Base-by-base conservation (phyloP, 2,888 invertebrate genomes). In the Agrotis clavis region DNA sequence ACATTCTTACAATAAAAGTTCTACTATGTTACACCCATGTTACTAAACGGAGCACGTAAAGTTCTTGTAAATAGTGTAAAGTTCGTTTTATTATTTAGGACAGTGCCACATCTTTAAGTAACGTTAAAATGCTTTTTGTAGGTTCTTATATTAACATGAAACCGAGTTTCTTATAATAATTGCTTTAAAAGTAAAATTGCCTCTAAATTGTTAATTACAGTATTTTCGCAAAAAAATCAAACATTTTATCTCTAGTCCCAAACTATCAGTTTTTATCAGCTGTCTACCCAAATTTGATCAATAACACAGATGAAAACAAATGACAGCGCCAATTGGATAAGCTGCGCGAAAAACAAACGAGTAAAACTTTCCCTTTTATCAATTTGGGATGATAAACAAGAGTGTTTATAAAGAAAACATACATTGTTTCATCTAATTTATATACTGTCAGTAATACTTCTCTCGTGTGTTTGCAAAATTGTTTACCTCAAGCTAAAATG, bases 351-450 rank as follows among this genome's bases (percentile, higher is more conserved):
- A 70, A 64, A 77, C 71, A 76, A 51, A 61, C 78, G 60, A 71
- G 60, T 25, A 51, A 65, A 62, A 66, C 45, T 69, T 59, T 71
- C 21, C 56, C 62, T 61, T 68, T 79, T 71, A 70, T 66, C 67
- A 74, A 70, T 67, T 70, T 61, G 60, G 45, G 67, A 67, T 64
- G 61, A 83, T 51, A 60, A 79, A 79, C 56, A 79, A 54, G 60
- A 53, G 51, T 71, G 56, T 67, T 71, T 69, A 67, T 67, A 74
- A 69, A 74, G 61, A 68, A 79, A 75, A 73, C 66, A 68, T 13
- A 73, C 57, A 73, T 66, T 75, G 83, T 75, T 72, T 81, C 70
- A 81, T 79, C 56, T 73, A 67, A 82, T 82, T 82, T 81, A 71
- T 72, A 72, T 66, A 76, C 67, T 62, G 67, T 71, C 59, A 59